Evolutionary conservation across 2,113 vertebrate genomes (phyloP), one percentile per base, ranked within the genome.

Genomic region (Bufo bufo): DNA sequence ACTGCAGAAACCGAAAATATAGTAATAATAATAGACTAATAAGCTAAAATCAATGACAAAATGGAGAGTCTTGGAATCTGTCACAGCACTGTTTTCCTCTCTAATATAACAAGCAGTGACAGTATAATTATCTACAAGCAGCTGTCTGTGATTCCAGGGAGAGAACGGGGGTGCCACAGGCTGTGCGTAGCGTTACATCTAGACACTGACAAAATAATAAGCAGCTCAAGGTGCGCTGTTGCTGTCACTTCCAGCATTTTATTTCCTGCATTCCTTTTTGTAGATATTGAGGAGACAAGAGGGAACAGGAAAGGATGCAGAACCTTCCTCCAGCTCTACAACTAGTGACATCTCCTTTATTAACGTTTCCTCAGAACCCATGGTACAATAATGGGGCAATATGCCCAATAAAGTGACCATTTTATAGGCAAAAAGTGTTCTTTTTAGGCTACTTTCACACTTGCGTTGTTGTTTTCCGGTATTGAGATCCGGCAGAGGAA

Each of bases 121-220:
- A 99, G 96, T 95, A 97, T 99, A 98, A 99, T 99, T 99, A 99
- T 96, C 96, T 95, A 96, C 95, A 95, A 96, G 97, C 98, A 98
- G 97, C 97, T 99, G 98, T 97, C 97, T 96, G 94, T 94, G 95
- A 95, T 95, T 95, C 95, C 95, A 90, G 93, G 90, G 96, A 96
- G 95, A 93, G 92, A 93, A 94, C 65, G 84, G 89, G 90, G 91
- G 90, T 94, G 94, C 93, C 93, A 92, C 96, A 93, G 95, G 92
- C 96, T 92, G 95, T 93, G 95, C 92, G 69, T 52, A 63, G 54
- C 72, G 78, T 63, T 90, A 58, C 85, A 77, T 83, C 54, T 47
- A 89, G 84, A 86, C 75, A 61, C 84, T 78, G 81, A 86, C 84
- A 89, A 77, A 85, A 90, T 84, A 83, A 86, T 86, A 88, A 90